Base-by-base conservation (phyloP, 2,888 invertebrate genomes). In the Habroteleia sp. region DNA sequence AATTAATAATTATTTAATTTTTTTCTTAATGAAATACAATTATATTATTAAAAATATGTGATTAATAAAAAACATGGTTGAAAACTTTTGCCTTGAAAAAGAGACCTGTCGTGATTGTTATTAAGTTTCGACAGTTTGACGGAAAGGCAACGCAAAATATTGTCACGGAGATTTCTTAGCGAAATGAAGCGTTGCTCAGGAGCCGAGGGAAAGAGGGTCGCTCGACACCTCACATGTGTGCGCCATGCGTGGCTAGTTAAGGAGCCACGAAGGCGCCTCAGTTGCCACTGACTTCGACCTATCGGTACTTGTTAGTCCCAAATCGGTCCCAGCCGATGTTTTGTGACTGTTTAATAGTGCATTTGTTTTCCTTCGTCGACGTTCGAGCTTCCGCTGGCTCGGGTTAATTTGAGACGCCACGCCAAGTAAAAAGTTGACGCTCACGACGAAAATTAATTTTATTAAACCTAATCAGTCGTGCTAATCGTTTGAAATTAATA, bases 161-260 rank as follows among this genome's bases (percentile, higher is more conserved):
- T 42, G 50, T 65, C 54, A n/a, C n/a, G n/a, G n/a, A n/a, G n/a
- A 14, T 33, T 68, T 68, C 29, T 37, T 37, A 7, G 56, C 69
- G 65, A 68, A 74, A 69, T 48, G 46, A 29, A 58, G 63, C 63
- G 50, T 72, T n/a, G n/a, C n/a, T n/a, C n/a, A 33, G 8, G 37
- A 52, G 37, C 7, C 46, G 16, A 35, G 25, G 33, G 37, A 54
- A 56, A n/a, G n/a, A 60, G 58, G 66, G 50, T 79, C 81, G 82
- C 82, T 85, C 87, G 87, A 85, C 87, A 87, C 87, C 87, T 88
- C 83, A 87, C 88, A 87, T 86, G 88, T 88, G 88, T 81, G 82
- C 79, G 79, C 87, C 88, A 87, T 87, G 85, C 88, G 87, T 80
- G 83, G 80, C 83, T 86, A 84, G 87, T 88, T 87, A 87, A 52